Base-by-base conservation (phyloP, 2,797 vertebrate genomes). In the Pangasius mekongensis region DNA sequence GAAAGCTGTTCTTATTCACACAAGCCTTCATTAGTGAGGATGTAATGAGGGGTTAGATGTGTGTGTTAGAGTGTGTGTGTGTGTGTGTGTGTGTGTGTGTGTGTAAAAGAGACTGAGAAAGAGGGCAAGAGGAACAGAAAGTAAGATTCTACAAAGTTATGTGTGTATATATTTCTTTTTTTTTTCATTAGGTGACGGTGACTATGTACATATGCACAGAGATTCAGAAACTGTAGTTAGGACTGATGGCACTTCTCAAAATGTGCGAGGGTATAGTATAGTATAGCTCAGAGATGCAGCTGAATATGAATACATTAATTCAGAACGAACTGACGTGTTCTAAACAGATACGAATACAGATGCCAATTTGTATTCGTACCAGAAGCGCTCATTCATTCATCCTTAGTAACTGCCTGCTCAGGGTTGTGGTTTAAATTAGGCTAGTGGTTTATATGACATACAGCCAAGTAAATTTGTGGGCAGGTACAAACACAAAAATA, bases 1-100 rank as follows among this genome's bases (percentile, higher is more conserved):
- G 86, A 73, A 60, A 81, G 30, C 86, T 83, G 64, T 83, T 89
- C 81, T 89, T 86, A 90, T 73, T 90, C 84, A 91, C 81, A 89
- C 62, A 89, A 73, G 66, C 84, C 74, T 91, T 89, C 88, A 88
- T 88, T 90, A 91, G 86, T 69, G 74, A 69, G 6, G 43, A 74
- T 85, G 83, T 60, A 85, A 81, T 77, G 83, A 82, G 69, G 60
- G 62, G 64, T 76, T 82, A 77, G 64, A 54, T 83, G 60, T 60
- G 18, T 87, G 83, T 77, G 74, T 77, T 8, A 22, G 24, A 11
- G n/a, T 36, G n/a, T 33, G 66, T 67, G 66, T 67, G 67, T 39
- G 78, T 60, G 30, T 67, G 84, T 49, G 47, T 88, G 39, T 58
- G 24, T 54, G 77, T 39, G 78, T 60, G 30, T 69, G 84, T 49